Evolutionary conservation across 2,888 invertebrate genomes (phyloP).

Genomic region (Lathronympha strigana): DNA sequence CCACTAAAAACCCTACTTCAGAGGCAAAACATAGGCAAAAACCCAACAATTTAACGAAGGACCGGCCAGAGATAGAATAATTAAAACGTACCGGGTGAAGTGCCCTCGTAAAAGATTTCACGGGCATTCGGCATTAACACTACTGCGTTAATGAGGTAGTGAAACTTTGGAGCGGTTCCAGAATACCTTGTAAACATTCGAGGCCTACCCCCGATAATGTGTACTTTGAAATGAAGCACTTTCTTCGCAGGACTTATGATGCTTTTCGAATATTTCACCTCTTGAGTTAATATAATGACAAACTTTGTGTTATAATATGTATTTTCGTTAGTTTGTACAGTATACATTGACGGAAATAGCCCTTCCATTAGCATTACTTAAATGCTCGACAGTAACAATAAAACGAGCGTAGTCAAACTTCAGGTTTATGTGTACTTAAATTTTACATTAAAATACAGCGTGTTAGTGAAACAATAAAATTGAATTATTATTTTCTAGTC

Average conservation of each 20-base stretch:
- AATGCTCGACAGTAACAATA: conserved; percentile 11
- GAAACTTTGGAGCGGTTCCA: conserved; percentile 77
- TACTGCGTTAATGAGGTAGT: conserved; percentile 72
- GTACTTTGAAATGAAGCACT: conserved; percentile 33
- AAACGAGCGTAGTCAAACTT: conserved; percentile 5
- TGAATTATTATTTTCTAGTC: no score
- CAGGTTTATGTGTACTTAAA: conserved; percentile 4
- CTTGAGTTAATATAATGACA: conserved; percentile 14
- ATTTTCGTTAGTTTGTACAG: background rate
- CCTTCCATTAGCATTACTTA: conserved; percentile 18
- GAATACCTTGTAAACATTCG: conserved; percentile 68
- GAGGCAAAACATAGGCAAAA: conserved; percentile 67
- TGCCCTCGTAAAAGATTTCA: conserved; percentile 74
- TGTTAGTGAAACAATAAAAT: no score
- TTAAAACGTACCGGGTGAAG: conserved; percentile 70
- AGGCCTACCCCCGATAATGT: conserved; percentile 24
- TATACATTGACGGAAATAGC: conserved; percentile 20
- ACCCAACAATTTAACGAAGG: conserved; percentile 77
- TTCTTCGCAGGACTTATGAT: conserved; percentile 28
- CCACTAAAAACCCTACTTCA: conserved; percentile 53
- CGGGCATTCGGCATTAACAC: conserved; percentile 76
- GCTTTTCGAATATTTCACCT: conserved; percentile 17
- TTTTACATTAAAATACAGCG: no score
- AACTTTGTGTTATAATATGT: background rate
- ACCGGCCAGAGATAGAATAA: conserved; percentile 66